Percentiles rank a stretch among this genome's conserved stretches.
Conservation (phyloP, 2,888 invertebrate species). For the Cryptocephalus primarius region DNA sequence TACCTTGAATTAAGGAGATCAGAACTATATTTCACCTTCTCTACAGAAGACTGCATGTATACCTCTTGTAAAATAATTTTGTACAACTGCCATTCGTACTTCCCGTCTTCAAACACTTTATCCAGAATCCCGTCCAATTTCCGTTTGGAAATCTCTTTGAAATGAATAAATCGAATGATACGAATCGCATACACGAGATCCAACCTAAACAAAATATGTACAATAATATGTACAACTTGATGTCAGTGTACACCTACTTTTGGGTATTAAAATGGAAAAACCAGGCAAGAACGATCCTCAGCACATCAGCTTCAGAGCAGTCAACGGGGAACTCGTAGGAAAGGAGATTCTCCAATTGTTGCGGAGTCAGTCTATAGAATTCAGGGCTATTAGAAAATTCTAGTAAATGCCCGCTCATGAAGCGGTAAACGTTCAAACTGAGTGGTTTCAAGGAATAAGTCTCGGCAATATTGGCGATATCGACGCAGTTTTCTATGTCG, state of each 20-base stretch:
- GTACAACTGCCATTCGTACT: constrained; percentile 30
- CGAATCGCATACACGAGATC: constrained; percentile 34
- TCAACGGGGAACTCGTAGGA: constrained; percentile 58
- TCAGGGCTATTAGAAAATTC: constrained; percentile 49
- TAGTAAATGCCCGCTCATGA: constrained; percentile 51
- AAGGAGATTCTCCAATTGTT: constrained; percentile 51
- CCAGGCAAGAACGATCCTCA: constrained; percentile 50
- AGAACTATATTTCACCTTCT: constrained; percentile 12
- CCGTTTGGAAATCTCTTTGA: constrained; percentile 35
- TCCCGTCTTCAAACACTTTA: constrained; percentile 22
- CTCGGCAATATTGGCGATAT: constrained; percentile 58
- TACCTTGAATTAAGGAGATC: constrained; percentile 42
- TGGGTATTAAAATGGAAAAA: constrained; percentile 38
- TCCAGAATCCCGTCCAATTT: constrained; percentile 26
- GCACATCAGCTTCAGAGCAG: constrained; percentile 50
- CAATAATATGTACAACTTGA: constrained; percentile 8
- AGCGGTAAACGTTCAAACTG: constrained; percentile 49
- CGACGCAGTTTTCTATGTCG: constrained; percentile 60
- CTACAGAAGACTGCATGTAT: constrained; percentile 21
- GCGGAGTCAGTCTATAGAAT: constrained; percentile 47
- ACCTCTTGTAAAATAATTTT: constrained; percentile 34
- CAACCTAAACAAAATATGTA: constrained; percentile 19
- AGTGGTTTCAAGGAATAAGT: constrained; percentile 51
- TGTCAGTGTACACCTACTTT: constrained; percentile 23
- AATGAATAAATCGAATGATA: constrained; percentile 39